A percentile compares a stretch with the other conserved stretches of the same genome.
Conservation (phyloP, 2,888 invertebrate genomes). For the Melipona bicolor region DNA sequence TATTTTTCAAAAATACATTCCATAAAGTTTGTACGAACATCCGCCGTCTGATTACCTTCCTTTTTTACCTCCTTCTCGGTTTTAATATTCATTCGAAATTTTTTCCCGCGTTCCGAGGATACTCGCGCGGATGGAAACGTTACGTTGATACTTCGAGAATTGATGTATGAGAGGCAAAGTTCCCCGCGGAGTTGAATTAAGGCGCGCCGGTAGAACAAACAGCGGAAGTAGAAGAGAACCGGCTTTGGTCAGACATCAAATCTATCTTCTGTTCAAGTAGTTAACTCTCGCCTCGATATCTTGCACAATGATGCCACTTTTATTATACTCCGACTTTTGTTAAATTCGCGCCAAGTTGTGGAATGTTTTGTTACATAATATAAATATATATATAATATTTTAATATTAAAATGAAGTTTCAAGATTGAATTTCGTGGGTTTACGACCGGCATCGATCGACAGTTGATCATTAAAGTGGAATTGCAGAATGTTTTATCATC, state of each 20-base stretch:
- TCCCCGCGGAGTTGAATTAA: background rate
- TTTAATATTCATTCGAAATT: background rate
- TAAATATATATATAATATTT: no score
- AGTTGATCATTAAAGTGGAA: no score
- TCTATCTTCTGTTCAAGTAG: background rate
- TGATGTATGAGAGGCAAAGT: background rate
- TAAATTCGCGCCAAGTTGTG: no score
- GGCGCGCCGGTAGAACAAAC: background rate
- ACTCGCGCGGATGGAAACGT: background rate
- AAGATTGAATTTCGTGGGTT: no score
- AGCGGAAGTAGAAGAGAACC: background rate
- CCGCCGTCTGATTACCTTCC: background rate
- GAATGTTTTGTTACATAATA: no score
- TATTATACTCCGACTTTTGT: no score
- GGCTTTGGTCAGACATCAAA: background rate
- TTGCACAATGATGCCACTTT: no score
- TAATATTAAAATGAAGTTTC: no score
- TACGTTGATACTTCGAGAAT: background rate
- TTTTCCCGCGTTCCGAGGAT: background rate
- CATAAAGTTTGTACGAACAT: no score
- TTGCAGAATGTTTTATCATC: no score
- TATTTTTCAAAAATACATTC: no score
- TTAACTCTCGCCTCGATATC: background rate
- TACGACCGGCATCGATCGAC: no score
- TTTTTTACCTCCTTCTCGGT: background rate